A percentile compares a stretch with the other conserved stretches of the same genome.
Evolutionary conservation across 2,797 vertebrate species (phyloP).

Genomic region (Prunella strophiata): DNA sequence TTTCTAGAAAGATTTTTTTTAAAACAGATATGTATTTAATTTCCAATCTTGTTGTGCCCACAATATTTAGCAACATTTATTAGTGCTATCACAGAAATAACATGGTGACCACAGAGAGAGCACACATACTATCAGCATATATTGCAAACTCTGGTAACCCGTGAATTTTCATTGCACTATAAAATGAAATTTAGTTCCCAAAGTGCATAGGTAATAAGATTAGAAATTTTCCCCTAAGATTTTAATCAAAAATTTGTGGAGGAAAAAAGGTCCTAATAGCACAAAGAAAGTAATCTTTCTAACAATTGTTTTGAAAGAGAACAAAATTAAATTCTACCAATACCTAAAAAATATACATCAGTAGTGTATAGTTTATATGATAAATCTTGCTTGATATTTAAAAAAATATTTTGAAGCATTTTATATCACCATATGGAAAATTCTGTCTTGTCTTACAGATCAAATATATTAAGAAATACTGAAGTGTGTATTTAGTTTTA

Average conservation of each 20-base stretch:
- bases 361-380: background rate
- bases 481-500: background rate
- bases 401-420: background rate
- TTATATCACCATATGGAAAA: background rate
- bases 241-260: background rate
- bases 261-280: rapidly evolving
- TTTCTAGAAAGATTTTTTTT: background rate
- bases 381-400: background rate
- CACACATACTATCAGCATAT: background rate
- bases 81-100: background rate
- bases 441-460: background rate
- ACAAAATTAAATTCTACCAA: background rate
- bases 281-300: background rate
- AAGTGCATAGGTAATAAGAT: background rate
- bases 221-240: background rate
- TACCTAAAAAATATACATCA: background rate
- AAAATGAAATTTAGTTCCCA: background rate
- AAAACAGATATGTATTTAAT: background rate
- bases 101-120: background rate
- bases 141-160: rapidly evolving
- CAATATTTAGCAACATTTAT: background rate
- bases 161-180: background rate
- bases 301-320: background rate
- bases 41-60: background rate
- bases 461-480: background rate